These are phyloP conservation scores for Balanococcus diminutus DNA, from an alignment of 2,888 invertebrate species.

Conservation along the genomic window DNA sequence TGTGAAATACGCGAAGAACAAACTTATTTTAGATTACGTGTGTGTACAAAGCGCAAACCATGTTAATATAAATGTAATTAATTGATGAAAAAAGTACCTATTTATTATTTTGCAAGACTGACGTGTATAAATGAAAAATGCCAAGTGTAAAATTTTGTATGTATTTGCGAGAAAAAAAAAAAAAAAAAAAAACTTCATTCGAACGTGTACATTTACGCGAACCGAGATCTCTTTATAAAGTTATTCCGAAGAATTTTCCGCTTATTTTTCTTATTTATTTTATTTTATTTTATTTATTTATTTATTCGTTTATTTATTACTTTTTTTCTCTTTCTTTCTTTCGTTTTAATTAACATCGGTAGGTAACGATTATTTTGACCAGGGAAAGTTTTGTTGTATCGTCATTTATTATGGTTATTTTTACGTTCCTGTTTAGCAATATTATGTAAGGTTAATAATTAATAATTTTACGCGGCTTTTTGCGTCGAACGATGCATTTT, in stretches of 20 bases:
- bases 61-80: constrained; percentile 42
- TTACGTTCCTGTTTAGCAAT: constrained; percentile 27
- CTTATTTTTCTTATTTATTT: constrained; percentile 10
- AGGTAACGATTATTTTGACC: background rate
- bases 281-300: background rate
- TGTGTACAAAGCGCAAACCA: constrained; percentile 25
- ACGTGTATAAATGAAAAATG: constrained; percentile 51
- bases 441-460: background rate
- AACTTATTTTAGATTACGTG: constrained; percentile 20
- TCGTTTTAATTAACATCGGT: constrained; percentile 10
- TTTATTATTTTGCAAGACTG: constrained; percentile 50
- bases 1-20: constrained; percentile 31
- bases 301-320: too few species aligned
- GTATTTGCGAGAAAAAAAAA: constrained; percentile 24
- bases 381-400: background rate
- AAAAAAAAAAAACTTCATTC: background rate
- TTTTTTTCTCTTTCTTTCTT: background rate
- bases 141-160: constrained; percentile 39
- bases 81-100: constrained; percentile 17
- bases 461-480: background rate
- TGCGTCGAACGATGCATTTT: background rate
- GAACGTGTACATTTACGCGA: constrained; percentile 13
- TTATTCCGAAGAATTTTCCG: background rate
- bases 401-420: constrained; percentile 3
- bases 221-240: constrained; percentile 14